A percentile compares a stretch with the other conserved stretches of the same genome.
Evolutionary conservation across 1,140 invertebrate species (phyloP).

Genomic region (Dendrolimus punctatus): DNA sequence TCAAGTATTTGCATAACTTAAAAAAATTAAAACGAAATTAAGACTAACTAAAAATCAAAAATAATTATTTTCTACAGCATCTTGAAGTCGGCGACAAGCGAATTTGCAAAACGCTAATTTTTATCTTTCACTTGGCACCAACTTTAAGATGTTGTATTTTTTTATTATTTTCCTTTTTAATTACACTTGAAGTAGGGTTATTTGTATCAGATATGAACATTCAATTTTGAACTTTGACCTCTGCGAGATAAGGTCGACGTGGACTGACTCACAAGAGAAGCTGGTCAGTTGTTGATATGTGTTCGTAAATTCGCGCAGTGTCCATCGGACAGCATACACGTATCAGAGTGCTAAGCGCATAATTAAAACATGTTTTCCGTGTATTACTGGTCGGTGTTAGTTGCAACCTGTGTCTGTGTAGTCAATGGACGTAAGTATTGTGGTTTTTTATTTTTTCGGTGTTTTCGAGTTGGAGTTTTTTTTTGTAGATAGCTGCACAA

Average conservation of each 20-base stretch:
- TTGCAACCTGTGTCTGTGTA: slow-evolving; percentile 2
- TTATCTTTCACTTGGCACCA: no score
- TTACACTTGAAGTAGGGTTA: slow-evolving; percentile 1
- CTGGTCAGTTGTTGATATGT: slow-evolving; percentile 2
- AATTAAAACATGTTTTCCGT: slow-evolving; percentile 3
- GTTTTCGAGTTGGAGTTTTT: background rate
- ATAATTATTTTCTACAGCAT: background rate
- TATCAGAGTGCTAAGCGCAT: background rate
- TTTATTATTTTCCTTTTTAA: background rate
- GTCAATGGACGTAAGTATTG: slow-evolving; percentile 8
- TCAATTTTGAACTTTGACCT: background rate
- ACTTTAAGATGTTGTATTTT: no score
- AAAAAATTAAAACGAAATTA: background rate
- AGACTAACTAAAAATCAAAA: background rate
- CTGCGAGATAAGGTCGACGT: background rate
- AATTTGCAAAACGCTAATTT: no score
- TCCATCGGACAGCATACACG: slow-evolving; percentile 1
- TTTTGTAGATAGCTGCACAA: background rate
- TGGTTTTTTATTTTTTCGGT: background rate
- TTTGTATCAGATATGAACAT: background rate
- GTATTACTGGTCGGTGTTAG: slow-evolving; percentile 2
- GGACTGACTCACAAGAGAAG: background rate
- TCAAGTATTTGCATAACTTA: background rate
- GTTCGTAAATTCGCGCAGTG: slow-evolving; percentile 1
- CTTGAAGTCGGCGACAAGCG: no score